A percentile compares a stretch with the other conserved stretches of the same genome.
Conservation (phyloP, 2,113 vertebrate genomes). For the Limanda limanda region DNA sequence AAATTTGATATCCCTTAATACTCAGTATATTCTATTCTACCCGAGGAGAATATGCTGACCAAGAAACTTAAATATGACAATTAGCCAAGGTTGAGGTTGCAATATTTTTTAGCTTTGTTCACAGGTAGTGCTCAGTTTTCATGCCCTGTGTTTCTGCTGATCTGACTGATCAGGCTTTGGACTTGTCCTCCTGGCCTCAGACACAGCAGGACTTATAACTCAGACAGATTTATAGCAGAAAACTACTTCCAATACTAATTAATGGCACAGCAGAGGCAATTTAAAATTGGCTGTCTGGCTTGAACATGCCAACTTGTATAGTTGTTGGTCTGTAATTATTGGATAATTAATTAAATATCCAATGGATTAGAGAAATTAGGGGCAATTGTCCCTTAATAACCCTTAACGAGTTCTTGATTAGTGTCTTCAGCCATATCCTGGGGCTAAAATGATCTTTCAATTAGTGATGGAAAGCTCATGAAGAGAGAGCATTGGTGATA, state of each 20-base stretch:
- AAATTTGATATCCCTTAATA: too few relatives aligned
- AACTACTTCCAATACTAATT: slow-evolving; percentile 61
- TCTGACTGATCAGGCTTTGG: too few relatives aligned
- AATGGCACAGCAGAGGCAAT: slow-evolving; percentile 53
- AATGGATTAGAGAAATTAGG: slow-evolving; percentile 75
- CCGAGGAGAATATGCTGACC: too few relatives aligned
- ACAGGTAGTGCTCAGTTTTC: too few relatives aligned
- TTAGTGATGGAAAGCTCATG: slow-evolving; percentile 63
- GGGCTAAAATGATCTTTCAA: slow-evolving; percentile 73
- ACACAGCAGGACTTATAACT: slow-evolving; percentile 19
- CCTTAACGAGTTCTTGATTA: slow-evolving; percentile 76
- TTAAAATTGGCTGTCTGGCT: slow-evolving; percentile 48
- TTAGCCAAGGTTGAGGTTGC: too few relatives aligned
- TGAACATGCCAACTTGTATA: slow-evolving; percentile 43
- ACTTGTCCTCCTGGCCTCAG: too few relatives aligned
- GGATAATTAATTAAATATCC: slow-evolving; percentile 75
- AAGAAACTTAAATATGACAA: too few relatives aligned
- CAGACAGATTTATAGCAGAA: slow-evolving; percentile 51
- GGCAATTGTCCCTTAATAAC: slow-evolving; percentile 74
- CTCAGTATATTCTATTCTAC: too few relatives aligned
- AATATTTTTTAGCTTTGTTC: too few relatives aligned
- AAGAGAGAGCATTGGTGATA: slow-evolving; percentile 32
- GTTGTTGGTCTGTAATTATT: slow-evolving; percentile 66
- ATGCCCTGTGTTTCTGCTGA: too few relatives aligned
- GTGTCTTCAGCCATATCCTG: slow-evolving; percentile 69